Conservation (phyloP, 2,797 vertebrate species). For the Allobates femoralis region DNA sequence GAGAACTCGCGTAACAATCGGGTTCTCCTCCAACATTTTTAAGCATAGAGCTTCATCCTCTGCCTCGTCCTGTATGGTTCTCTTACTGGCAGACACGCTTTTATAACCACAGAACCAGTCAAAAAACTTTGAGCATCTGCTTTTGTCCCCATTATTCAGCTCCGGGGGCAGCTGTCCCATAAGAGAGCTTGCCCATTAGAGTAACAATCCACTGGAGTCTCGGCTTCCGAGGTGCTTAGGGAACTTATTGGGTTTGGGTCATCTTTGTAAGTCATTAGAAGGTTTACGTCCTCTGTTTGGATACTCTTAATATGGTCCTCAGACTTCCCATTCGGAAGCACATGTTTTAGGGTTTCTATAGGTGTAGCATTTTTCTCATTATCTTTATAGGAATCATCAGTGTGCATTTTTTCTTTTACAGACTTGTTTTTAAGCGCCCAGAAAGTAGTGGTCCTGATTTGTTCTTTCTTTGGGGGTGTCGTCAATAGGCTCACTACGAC, state of each 20-base stretch:
- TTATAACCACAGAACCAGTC: constrained; percentile 90
- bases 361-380: constrained; percentile 62
- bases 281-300: constrained; percentile 83
- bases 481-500: constrained; percentile 91
- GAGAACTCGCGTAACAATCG: constrained; percentile 85
- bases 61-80: constrained; percentile 73
- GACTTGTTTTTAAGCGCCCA: constrained; percentile 84
- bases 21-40: constrained; percentile 91
- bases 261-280: constrained; percentile 82
- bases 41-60: constrained; percentile 82
- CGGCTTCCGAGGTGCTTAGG: constrained; percentile 82
- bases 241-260: constrained; percentile 81
- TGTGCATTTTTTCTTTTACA: constrained; percentile 72
- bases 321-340: constrained; percentile 77
- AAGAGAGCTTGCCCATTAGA: constrained; percentile 81
- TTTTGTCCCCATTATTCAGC: constrained; percentile 67
- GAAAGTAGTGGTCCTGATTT: constrained; percentile 86
- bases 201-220: constrained; percentile 83
- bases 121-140: constrained; percentile 77
- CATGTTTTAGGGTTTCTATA: constrained; percentile 67
- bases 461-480: constrained; percentile 84
- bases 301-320: constrained; percentile 82
- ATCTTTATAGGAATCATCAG: constrained; percentile 71
- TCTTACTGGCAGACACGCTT: constrained; percentile 74
- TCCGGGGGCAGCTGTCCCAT: constrained; percentile 75